Conservation (phyloP, 2,888 invertebrate genomes). For the Polylopha cassiicola region DNA sequence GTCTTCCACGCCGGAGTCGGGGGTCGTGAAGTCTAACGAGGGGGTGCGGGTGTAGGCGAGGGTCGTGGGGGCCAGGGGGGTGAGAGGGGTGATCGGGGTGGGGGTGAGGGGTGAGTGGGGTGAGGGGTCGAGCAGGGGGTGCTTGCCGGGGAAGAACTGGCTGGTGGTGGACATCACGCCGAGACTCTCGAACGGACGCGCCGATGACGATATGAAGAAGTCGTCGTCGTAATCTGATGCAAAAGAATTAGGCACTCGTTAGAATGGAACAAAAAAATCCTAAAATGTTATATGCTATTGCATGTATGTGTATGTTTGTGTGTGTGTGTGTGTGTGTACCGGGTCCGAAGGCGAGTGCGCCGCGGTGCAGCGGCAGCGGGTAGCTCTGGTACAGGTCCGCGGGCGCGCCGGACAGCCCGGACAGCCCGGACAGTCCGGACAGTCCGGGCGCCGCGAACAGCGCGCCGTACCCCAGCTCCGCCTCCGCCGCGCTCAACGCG, state of each 20-base stretch:
- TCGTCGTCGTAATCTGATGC: conserved; percentile 79
- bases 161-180: conserved; percentile 75
- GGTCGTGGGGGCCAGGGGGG: conserved; percentile 32
- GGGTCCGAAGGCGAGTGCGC: conserved; percentile 56
- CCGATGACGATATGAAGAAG: conserved; percentile 85
- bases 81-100: conserved; percentile 28
- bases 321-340: conserved; percentile 33
- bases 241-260: not conserved
- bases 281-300: no score
- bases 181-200: conserved; percentile 82
- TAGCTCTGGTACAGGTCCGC: conserved; percentile 54
- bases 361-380: conserved; percentile 53
- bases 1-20: conserved; percentile 74
- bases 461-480: conserved; percentile 66
- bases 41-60: conserved; percentile 44
- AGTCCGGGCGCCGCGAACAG: conserved; percentile 56
- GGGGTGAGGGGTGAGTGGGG: conserved; percentile 38
- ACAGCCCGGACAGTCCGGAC: conserved; percentile 53
- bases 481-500: conserved; percentile 58
- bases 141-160: conserved; percentile 84
- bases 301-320: not conserved
- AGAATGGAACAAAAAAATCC: no score
- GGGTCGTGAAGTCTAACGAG: conserved; percentile 73
- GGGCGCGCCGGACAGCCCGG: conserved; percentile 66
- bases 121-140: conserved; percentile 48